Percentiles rank a stretch among this genome's conserved stretches.
These are phyloP conservation scores for Pocillopora damicornis DNA, from an alignment of 64 coral and sea anemone genomes.

Conservation along the genomic window DNA sequence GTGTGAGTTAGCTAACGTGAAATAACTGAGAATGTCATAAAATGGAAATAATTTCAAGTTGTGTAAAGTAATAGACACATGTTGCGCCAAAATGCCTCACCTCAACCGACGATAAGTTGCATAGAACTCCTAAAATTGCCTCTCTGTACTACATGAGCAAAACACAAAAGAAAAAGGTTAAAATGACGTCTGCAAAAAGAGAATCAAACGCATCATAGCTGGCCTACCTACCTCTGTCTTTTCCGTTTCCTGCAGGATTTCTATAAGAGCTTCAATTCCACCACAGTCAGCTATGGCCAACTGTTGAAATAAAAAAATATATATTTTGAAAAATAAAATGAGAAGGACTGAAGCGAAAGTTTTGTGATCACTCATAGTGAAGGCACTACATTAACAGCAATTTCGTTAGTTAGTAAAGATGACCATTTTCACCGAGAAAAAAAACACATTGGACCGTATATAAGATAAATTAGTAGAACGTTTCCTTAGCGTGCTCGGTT, in stretches of 20 bases:
- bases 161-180: neutral
- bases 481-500: too few relatives aligned
- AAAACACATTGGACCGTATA: too few relatives aligned
- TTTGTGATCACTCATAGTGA: too few relatives aligned
- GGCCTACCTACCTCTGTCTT: conserved; percentile 49
- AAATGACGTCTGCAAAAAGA: neutral
- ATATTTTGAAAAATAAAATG: neutral
- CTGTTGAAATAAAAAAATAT: conserved; percentile 21
- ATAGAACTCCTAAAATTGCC: conserved; percentile 46
- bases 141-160: conserved; percentile 33
- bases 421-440: too few relatives aligned
- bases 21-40: neutral
- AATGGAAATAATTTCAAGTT: neutral
- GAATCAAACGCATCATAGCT: neutral
- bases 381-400: too few relatives aligned
- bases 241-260: conserved; percentile 76
- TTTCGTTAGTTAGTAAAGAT: too few relatives aligned
- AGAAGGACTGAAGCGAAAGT: neutral
- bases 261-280: conserved; percentile 66
- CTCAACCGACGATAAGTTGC: conserved; percentile 56
- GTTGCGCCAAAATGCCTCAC: neutral
- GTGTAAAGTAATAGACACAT: neutral
- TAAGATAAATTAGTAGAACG: too few relatives aligned
- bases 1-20: neutral
- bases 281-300: conserved; percentile 79